A percentile compares a stretch with the other conserved stretches of the same genome.
These are phyloP conservation scores for Mastacembelus armatus DNA, from an alignment of 2,797 vertebrate genomes.

Conservation along the genomic window DNA sequence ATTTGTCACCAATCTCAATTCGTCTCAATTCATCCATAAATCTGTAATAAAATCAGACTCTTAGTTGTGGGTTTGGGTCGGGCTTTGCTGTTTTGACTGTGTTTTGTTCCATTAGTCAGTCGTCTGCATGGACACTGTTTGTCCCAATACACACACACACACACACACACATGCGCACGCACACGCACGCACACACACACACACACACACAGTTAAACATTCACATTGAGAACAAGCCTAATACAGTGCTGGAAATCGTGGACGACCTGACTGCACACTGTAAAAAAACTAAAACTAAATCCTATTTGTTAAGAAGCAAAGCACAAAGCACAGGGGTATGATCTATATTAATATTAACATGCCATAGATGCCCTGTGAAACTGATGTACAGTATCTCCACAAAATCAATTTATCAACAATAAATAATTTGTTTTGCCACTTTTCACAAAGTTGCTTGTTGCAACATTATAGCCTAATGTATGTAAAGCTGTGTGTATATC, in stretches of 20 bases:
- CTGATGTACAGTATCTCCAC: no score
- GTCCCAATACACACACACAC: slow-evolving; percentile 10
- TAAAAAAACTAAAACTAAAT: neutral
- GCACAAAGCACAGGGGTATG: neutral
- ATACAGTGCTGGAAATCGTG: slow-evolving; percentile 35
- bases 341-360: neutral
- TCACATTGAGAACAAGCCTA: slow-evolving; percentile 15
- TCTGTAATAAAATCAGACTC: no score
- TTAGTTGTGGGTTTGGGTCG: slow-evolving; percentile 43
- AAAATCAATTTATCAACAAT: neutral
- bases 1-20: no score
- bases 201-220: neutral
- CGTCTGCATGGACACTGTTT: slow-evolving; percentile 77
- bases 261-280: neutral
- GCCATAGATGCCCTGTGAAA: neutral
- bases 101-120: slow-evolving; percentile 57
- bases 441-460: no score
- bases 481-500: no score
- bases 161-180: no score
- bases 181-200: no score
- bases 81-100: slow-evolving; percentile 43
- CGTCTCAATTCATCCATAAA: no score
- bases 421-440: no score
- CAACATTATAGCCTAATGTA: no score
- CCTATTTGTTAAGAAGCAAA: neutral